Base-by-base conservation (phyloP, 1,140 invertebrate genomes). In the Helicoverpa armigera region DNA sequence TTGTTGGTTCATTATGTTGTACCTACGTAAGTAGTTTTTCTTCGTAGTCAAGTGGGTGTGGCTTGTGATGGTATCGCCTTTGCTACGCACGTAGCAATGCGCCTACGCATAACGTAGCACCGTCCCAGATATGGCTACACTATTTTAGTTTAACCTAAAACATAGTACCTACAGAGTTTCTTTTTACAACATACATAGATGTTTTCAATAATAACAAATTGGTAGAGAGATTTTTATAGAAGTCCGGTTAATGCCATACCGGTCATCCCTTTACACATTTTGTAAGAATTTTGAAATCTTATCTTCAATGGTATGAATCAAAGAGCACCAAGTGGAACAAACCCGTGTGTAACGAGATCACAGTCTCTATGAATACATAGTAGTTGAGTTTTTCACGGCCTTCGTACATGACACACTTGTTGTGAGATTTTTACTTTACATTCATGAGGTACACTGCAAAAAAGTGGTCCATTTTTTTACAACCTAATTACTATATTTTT, bases 351-450 rank as follows among this genome's bases (percentile, higher is more conserved):
- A 80, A 80, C 69, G 78, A 80, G 67, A 73, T 80, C 78, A 73
- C 43, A 54, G 16, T 70, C 67, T 61, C 78, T 63, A 80, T 73
- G 78, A 80, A 80, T 80, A 80, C 58, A 80, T 72, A 80, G 69
- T 73, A 80, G 78, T 80, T 80, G 61, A 73, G 11, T 51, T 43
- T 72, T 51, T 61, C 43, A 80, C 23, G 61, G 73, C 43, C 48
- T 80, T 51, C 43, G 56, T 63, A 13, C 58, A 72, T 73, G 67
- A 48, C 67, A 43, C 48, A 61, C 50, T 70, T 54, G 75, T 65
- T 77, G n/a, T 3, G 12, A n/a, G 16, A 13, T 53, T 70, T 70
- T 70, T 54, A 53, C 43, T 70, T 31, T 23, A 23, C 23, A 11
- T 23, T 16, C 13, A 50, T 9, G 50, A 70, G 67, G 23, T 35